Base-by-base conservation (phyloP, 2,888 invertebrate species). In the Mesochorus sp. region DNA sequence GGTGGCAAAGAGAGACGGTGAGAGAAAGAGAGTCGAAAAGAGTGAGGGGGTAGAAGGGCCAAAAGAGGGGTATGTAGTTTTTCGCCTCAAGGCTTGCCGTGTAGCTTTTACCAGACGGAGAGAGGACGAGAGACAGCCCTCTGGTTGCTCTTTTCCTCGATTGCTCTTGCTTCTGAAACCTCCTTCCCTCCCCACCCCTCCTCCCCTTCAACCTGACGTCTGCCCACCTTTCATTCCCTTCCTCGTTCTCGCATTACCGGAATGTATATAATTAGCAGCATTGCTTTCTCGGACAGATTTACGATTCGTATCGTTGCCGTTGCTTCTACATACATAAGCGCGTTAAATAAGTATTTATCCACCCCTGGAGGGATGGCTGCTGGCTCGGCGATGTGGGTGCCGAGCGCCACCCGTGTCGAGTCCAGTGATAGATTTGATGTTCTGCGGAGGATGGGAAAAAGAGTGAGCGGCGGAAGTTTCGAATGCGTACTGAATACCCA, bases 271-370 rank as follows among this genome's bases (percentile, higher is more conserved):
- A 91, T 90, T 90, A 90, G 90, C 89, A 88, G 89, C 88, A 90
- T 90, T 90, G 87, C 87, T 88, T 85, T 85, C 86, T 84, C 86
- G 85, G 89, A 89, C 91, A 90, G 91, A 91, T 91, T 90, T 90
- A 91, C 90, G 89, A 88, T 87, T 88, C 85, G 87, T 88, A 89
- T 89, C 88, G 88, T 89, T 87, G 87, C 88, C 87, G 86, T 89
- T 87, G 82, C 82, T 80, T 85, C 86, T 88, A 89, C 89, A 89
- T 90, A 88, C 88, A 90, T 89, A 90, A 90, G 86, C 90, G 88
- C 86, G 90, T 90, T 90, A 90, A 90, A 91, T 91, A 91, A 91
- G 90, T 91, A 91, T 90, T 91, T 90, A 91, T 91, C 90, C 90
- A 85, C 86, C 90, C 90, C 90, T 85, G 85, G 90, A 90, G 90